Percentiles rank a stretch among this genome's conserved stretches.
phyloP scores from a whole-genome alignment of 2,797 vertebrate species.

The Trachops cirrhosus region DNA sequence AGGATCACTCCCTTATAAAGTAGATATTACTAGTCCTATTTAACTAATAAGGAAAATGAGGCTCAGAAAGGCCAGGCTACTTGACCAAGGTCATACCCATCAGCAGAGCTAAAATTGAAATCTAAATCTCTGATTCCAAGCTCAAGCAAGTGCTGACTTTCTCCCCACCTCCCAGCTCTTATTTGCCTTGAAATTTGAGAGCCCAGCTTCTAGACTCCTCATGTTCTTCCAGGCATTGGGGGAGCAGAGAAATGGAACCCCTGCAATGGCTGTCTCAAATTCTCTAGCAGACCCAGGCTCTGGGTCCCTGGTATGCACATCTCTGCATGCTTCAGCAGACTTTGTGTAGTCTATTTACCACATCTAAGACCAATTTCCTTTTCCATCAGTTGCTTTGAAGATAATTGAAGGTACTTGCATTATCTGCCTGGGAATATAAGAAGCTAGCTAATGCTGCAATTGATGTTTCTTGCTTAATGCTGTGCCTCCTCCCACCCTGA shows the following conservation, averaged over 20 bases:
- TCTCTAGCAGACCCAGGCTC: conserved; percentile 28
- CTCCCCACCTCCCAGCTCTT: neutral
- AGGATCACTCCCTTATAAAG: neutral
- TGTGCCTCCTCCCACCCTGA: conserved; percentile 56
- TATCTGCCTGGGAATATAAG: conserved; percentile 83
- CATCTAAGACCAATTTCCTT: conserved; percentile 87
- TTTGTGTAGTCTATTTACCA: conserved; percentile 84
- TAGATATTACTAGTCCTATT: neutral
- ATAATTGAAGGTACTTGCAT: conserved; percentile 85
- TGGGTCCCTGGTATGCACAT: conserved; percentile 51
- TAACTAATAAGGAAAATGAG: neutral
- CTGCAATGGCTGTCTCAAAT: conserved; percentile 50
- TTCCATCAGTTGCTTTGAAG: conserved; percentile 85
- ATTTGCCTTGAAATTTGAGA: neutral
- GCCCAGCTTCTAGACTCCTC: neutral
- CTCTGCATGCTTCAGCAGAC: conserved; percentile 80
- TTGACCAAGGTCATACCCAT: neutral
- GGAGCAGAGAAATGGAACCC: neutral
- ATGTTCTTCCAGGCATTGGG: neutral
- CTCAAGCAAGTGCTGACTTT: neutral
- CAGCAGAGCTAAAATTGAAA: neutral
- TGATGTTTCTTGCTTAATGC: conserved; percentile 81
- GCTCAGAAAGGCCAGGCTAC: neutral
- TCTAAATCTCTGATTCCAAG: neutral
- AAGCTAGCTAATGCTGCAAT: conserved; percentile 83